These are phyloP conservation scores for Potamarius usumacintae DNA, from an alignment of 2,113 vertebrate species.

Conservation along the genomic window DNA sequence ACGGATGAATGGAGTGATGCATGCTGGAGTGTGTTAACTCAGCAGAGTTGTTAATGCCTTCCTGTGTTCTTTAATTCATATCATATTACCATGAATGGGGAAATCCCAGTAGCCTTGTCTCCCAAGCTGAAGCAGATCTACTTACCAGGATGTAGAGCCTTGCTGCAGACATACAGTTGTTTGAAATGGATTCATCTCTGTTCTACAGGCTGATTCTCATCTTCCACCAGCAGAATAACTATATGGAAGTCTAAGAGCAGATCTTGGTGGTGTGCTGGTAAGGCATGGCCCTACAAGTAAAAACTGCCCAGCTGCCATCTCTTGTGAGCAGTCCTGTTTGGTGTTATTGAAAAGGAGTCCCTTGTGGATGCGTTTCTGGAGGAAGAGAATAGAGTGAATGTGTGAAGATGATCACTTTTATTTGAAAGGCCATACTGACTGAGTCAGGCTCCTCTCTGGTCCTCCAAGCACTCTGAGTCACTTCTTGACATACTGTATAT, in stretches of 20 bases:
- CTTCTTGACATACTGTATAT: not conserved
- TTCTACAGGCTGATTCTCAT: not conserved
- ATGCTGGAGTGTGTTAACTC: constrained; percentile 59
- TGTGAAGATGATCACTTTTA: not conserved
- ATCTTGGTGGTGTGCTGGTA: constrained; percentile 7
- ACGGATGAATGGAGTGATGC: constrained; percentile 47
- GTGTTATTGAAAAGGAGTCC: not conserved
- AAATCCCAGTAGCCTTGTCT: not conserved
- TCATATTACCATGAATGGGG: not conserved
- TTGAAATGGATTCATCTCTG: not conserved
- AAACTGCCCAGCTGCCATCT: not conserved
- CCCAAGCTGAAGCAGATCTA: not conserved
- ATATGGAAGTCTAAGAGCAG: not conserved
- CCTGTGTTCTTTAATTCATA: constrained; percentile 62
- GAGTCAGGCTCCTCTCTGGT: not conserved
- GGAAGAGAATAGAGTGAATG: not conserved
- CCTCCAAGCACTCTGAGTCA: not conserved
- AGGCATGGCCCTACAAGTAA: constrained; percentile 6
- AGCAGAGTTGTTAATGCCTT: constrained; percentile 61
- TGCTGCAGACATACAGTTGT: not conserved
- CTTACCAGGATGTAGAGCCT: not conserved
- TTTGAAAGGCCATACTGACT: constrained; percentile 7
- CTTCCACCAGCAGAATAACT: not conserved
- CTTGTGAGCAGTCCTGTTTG: not conserved
- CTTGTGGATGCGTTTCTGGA: not conserved